A percentile compares a stretch with the other conserved stretches of the same genome.
Evolutionary conservation across 2,797 vertebrate genomes (phyloP).

Genomic region (Lagorchestes hirsutus): DNA sequence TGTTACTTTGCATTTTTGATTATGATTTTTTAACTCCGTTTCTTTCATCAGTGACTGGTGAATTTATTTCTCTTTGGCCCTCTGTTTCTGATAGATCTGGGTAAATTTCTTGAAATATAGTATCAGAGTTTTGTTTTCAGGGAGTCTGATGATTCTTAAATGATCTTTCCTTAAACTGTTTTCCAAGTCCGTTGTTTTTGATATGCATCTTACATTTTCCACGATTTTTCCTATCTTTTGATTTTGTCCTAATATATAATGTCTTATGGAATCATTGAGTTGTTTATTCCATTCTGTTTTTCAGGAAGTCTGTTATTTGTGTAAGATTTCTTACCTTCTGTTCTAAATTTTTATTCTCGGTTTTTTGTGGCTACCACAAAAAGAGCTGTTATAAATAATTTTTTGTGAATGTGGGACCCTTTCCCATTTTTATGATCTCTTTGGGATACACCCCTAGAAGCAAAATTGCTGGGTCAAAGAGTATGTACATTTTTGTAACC

Average conservation of each 20-base stretch:
- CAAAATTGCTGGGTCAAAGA: no score
- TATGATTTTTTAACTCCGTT: background rate
- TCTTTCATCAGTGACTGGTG: background rate
- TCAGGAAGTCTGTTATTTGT: background rate
- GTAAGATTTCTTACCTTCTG: background rate
- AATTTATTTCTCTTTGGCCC: background rate
- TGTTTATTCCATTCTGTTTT: background rate
- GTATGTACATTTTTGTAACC: no score
- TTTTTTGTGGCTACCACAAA: background rate
- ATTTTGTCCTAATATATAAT: background rate
- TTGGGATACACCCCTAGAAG: no score
- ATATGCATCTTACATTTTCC: background rate
- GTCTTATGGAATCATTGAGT: background rate
- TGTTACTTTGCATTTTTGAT: background rate
- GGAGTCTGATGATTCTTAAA: background rate
- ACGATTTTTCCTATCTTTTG: background rate
- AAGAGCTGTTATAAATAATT: no score
- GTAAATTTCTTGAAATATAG: background rate
- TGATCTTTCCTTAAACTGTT: background rate
- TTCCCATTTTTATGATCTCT: no score
- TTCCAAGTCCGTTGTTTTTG: background rate
- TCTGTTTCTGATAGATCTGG: background rate
- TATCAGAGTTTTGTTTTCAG: background rate
- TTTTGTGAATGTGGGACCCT: no score
- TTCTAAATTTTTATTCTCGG: background rate